Conservation (phyloP, 2,113 vertebrate genomes). For the Apteryx mantelli region DNA sequence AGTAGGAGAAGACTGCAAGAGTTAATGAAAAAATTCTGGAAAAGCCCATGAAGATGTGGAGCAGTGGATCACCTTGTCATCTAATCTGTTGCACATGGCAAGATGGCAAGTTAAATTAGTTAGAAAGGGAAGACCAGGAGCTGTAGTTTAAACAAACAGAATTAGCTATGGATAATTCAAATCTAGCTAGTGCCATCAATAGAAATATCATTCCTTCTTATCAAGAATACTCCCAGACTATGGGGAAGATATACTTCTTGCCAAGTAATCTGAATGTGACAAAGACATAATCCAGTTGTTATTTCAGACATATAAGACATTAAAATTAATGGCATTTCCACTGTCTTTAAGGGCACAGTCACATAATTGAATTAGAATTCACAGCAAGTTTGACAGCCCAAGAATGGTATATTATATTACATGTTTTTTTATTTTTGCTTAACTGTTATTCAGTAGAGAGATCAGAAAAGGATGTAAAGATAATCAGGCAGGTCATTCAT, state of each 20-base stretch:
- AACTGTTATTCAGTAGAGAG: neutral
- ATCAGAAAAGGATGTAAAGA: conserved; percentile 34
- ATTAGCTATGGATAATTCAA: neutral
- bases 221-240: neutral
- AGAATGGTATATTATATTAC: neutral
- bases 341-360: neutral
- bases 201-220: neutral
- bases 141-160: neutral
- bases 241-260: neutral
- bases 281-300: neutral
- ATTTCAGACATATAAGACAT: neutral
- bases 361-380: neutral
- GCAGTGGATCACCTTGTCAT: neutral
- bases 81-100: neutral
- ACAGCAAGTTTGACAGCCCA: neutral
- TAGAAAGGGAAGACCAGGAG: neutral
- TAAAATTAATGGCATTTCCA: neutral
- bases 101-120: neutral
- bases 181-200: neutral
- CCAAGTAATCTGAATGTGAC: neutral
- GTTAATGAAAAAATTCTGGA: neutral
- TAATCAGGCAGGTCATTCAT: conserved; percentile 15
- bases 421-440: neutral
- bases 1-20: neutral
- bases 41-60: neutral